Evolutionary conservation across 1,140 invertebrate genomes (phyloP).

Genomic region (Anastrepha obliqua): DNA sequence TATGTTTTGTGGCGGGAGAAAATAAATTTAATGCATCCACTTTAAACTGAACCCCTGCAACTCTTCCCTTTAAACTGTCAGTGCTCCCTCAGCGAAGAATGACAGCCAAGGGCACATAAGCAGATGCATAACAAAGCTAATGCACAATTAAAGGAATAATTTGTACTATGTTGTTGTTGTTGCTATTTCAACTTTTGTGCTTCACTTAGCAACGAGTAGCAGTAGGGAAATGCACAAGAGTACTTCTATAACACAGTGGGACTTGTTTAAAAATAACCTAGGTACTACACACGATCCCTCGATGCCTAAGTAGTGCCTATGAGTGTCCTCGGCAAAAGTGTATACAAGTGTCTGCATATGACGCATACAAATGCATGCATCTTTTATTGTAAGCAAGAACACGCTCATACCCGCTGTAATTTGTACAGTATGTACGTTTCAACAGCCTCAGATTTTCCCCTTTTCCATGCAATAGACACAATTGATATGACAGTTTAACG

Average conservation of each 20-base stretch:
- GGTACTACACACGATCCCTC: not conserved
- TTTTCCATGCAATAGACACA: not conserved
- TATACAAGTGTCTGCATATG: too few relatives aligned
- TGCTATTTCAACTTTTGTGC: not conserved
- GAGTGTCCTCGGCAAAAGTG: not conserved
- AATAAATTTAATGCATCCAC: not conserved
- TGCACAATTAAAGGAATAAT: conserved; percentile 48
- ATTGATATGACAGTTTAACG: not conserved
- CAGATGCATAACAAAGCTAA: conserved; percentile 35
- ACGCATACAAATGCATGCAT: too few relatives aligned
- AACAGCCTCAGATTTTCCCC: not conserved
- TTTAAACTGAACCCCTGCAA: not conserved
- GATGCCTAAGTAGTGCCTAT: not conserved
- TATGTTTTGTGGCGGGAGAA: not conserved
- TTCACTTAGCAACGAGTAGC: not conserved
- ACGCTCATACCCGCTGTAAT: too few relatives aligned
- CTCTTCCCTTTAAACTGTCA: not conserved
- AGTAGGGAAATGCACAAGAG: not conserved
- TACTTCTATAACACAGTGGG: too few relatives aligned
- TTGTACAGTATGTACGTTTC: not conserved
- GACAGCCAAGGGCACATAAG: conserved; percentile 44
- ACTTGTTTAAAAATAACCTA: conserved; percentile 22
- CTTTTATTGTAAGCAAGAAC: too few relatives aligned
- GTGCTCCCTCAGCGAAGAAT: not conserved
- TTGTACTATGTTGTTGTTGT: not conserved